A percentile compares a stretch with the other conserved stretches of the same genome.
Conservation (phyloP, 2,113 vertebrate species). For the Eolophus roseicapilla region DNA sequence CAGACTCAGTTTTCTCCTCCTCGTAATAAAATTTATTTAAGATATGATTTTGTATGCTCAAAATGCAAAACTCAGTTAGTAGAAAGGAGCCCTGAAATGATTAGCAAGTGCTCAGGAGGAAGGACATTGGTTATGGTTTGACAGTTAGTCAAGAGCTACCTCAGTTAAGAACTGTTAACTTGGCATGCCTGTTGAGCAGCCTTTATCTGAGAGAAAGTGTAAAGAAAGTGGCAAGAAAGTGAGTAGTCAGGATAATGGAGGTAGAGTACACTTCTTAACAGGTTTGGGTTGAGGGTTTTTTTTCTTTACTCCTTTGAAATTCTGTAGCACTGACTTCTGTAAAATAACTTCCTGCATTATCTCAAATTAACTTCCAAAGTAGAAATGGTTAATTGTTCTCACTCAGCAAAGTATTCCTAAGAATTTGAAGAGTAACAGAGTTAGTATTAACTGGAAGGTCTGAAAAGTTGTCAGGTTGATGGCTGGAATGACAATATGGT, state of each 20-base stretch:
- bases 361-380: background rate
- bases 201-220: slow-evolving; percentile 35
- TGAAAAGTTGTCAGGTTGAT: background rate
- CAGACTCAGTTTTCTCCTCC: background rate
- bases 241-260: background rate
- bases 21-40: background rate
- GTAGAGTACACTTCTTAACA: background rate
- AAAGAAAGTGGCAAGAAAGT: slow-evolving; percentile 25
- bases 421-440: background rate
- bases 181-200: background rate
- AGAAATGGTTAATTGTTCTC: background rate
- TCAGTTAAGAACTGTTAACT: background rate
- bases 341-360: background rate
- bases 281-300: background rate
- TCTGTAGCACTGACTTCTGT: background rate
- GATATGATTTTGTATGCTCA: background rate
- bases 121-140: background rate
- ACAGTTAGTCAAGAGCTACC: slow-evolving; percentile 12
- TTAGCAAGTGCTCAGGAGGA: background rate
- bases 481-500: background rate
- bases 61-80: background rate
- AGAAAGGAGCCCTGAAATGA: background rate
- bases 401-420: background rate
- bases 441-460: background rate
- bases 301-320: background rate